Evolutionary conservation across 2,797 vertebrate genomes (phyloP).

Genomic region (Pelodytes ibericus): DNA sequence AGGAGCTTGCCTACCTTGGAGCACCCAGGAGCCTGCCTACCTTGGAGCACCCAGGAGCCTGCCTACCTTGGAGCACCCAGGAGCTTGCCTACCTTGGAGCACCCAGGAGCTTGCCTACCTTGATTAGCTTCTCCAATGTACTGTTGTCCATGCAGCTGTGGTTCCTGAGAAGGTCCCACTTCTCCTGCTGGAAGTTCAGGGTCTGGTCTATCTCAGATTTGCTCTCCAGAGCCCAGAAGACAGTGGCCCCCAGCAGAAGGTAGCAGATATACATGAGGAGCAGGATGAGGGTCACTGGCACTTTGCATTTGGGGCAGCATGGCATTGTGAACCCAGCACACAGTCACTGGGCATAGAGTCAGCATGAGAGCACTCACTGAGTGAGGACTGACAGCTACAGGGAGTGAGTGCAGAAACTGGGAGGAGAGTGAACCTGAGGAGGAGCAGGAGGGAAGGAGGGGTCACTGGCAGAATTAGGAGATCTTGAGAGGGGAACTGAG

Average conservation of each 20-base stretch:
- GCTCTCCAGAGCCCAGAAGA: constrained; percentile 84
- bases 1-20: too few species aligned
- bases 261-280: constrained; percentile 75
- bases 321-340: not conserved
- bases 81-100: not conserved
- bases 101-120: constrained; percentile 68
- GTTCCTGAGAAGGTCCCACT: constrained; percentile 78
- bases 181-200: constrained; percentile 73
- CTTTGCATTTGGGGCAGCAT: accelerated
- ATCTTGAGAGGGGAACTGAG: too few species aligned
- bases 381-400: too few species aligned
- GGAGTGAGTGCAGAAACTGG: too few species aligned
- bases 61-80: not conserved
- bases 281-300: constrained; percentile 62
- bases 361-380: too few species aligned
- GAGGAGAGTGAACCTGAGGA: not conserved
- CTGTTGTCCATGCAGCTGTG: constrained; percentile 78
- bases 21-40: too few species aligned
- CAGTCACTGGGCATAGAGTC: too few species aligned
- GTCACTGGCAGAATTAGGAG: too few species aligned
- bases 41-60: too few species aligned
- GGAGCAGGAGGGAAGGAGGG: not conserved
- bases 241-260: constrained; percentile 74
- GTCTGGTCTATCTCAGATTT: constrained; percentile 73
- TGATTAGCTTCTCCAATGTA: constrained; percentile 78